These are phyloP conservation scores for Trachymyrmex cornetzi DNA, from an alignment of 1,140 invertebrate species.

Conservation along the genomic window DNA sequence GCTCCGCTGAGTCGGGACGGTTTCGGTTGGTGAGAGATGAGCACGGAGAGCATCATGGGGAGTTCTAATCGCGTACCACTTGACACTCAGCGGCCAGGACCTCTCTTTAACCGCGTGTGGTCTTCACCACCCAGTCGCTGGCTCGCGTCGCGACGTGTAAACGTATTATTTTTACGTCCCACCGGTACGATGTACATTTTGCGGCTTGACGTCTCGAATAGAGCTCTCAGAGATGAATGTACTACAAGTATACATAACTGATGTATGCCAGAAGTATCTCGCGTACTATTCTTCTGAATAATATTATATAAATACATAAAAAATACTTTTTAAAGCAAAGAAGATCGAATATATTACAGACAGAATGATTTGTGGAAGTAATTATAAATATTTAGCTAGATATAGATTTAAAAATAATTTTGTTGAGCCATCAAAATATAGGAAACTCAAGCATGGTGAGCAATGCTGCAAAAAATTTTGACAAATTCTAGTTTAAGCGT, in stretches of 20 bases:
- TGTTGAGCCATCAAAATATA: too few relatives aligned
- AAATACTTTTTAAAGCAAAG: neutral
- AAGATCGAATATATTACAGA: neutral
- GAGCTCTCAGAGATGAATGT: neutral
- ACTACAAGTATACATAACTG: neutral
- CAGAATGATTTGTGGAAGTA: too few relatives aligned
- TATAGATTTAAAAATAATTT: too few relatives aligned
- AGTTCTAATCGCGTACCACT: slow-evolving; percentile 83
- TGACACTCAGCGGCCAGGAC: slow-evolving; percentile 79
- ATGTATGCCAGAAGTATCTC: neutral
- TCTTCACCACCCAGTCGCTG: slow-evolving; percentile 1
- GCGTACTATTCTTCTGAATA: neutral
- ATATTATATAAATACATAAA: neutral
- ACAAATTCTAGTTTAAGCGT: too few relatives aligned
- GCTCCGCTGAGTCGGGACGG: slow-evolving; percentile 57
- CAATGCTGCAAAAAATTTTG: too few relatives aligned
- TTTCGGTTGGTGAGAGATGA: slow-evolving; percentile 70
- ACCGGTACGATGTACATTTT: slow-evolving; percentile 19
- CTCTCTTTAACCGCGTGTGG: slow-evolving; percentile 67
- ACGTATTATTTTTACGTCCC: slow-evolving; percentile 68
- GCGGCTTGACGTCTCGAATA: neutral
- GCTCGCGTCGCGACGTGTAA: slow-evolving; percentile 58
- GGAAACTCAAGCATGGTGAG: too few relatives aligned
- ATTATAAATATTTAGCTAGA: too few relatives aligned
- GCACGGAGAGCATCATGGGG: slow-evolving; percentile 64